Base-by-base conservation (phyloP, 2,797 vertebrate genomes). In the Melanotaenia maccullochi region DNA sequence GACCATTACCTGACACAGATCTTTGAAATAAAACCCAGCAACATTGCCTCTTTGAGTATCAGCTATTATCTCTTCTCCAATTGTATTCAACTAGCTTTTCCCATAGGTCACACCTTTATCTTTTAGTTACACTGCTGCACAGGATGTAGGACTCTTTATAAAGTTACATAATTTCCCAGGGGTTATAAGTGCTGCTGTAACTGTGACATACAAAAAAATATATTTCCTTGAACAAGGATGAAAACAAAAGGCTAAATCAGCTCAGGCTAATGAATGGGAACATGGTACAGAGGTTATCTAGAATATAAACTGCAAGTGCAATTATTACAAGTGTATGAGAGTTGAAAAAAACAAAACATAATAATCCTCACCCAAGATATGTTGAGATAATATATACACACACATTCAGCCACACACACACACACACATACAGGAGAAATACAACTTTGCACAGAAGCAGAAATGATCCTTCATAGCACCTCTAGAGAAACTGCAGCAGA, bases 101-200 rank as follows among this genome's bases (percentile, higher is more conserved):
- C 65, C 61, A 4, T 2, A 56, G 68, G 75, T 68, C 78, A 89
- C 79, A 77, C 76, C 88, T 72, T 52, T 67, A 74, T 70, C 68
- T 69, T 64, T 30, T 57, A 42, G 38, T 81, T 60, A 78, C 57
- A 76, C 56, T 54, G 63, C 38, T 76, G 66, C 65, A 40, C 62
- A 74, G 68, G 76, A 89, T 76, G 75, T 40, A 62, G 71, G 70
- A 42, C 75, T 74, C 7, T 36, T 85, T 30, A 68, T 75, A 42
- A 40, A 9, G 44, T 80, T 87, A 85, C 82, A 79, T 89, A 4
- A 87, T 78, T 71, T 88, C 86, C 61, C 82, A 61, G 51, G 77
- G 63, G 71, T 25, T 79, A 81, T 57, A 75, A 73, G 59, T 60
- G 57, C 22, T 51, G 52, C 71, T 82, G 59, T 72, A 85, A 71